These are phyloP conservation scores for Acronicta leporina DNA, from an alignment of 2,888 invertebrate genomes.

Conservation along the genomic window DNA sequence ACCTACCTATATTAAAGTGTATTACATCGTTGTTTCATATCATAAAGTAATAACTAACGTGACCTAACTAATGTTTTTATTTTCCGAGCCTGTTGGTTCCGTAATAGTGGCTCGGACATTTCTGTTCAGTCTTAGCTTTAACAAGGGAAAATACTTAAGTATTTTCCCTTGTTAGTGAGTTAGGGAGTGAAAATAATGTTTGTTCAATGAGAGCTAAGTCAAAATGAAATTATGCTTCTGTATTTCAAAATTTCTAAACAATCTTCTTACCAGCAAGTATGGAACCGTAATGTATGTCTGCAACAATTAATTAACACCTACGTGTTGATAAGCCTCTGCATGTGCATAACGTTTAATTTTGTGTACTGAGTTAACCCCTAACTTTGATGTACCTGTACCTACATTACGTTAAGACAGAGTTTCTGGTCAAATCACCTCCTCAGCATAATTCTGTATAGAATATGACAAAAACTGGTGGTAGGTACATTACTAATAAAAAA, in stretches of 20 bases:
- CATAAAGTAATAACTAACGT: slow-evolving; percentile 1
- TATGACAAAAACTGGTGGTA: slow-evolving; percentile 32
- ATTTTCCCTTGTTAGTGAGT: too few relatives aligned
- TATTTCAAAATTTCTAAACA: neutral
- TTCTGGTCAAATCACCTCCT: neutral
- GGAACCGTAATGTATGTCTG: too few relatives aligned
- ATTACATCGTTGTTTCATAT: slow-evolving; percentile 35
- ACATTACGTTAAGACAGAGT: too few relatives aligned
- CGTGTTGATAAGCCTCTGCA: too few relatives aligned
- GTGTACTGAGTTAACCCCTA: too few relatives aligned
- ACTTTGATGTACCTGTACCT: too few relatives aligned
- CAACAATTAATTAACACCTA: neutral
- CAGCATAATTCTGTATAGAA: slow-evolving; percentile 6
- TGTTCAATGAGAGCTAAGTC: neutral
- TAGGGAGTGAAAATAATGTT: neutral
- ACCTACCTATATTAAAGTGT: slow-evolving; percentile 8
- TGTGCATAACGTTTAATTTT: neutral
- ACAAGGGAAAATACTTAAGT: neutral
- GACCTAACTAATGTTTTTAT: too few relatives aligned
- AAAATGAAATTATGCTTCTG: too few relatives aligned
- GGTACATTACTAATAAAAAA: slow-evolving; percentile 48
- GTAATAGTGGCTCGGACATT: neutral
- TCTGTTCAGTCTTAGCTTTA: neutral
- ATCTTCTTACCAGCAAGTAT: neutral
- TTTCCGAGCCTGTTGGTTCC: neutral